Evolutionary conservation across 2,888 invertebrate genomes (phyloP), one percentile per base, ranked within the genome.

Genomic region (Scaptomyza reducta): DNA sequence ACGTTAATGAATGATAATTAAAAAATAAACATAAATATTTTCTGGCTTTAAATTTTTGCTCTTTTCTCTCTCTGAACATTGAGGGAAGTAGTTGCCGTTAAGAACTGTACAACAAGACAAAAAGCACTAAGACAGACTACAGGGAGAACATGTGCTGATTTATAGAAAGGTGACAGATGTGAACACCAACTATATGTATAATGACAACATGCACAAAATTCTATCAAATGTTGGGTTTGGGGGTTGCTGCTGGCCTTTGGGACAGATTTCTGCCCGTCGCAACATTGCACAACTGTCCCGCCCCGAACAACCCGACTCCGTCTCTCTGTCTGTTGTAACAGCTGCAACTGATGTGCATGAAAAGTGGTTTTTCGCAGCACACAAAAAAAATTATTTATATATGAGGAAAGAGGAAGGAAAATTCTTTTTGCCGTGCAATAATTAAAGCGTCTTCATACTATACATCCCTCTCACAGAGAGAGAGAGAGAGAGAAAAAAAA

Each of bases 261-360:
- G 7, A 6, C 2, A 60, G 80, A 86, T 82, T 86, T 63, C 56
- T 53, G 22, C 55, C 63, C 70, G 55, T 51, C 44, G 57, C 56
- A 64, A 14, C 44, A 72, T 63, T 74, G 53, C 67, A 70, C 33
- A 1, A 25, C 11, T n/a, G 6, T 3, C 5, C 33, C 41, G 6
- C 13, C 6, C 14, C 22, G 6, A 9, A 1, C n/a, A 2, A 25
- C 16, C 16, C 22, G 2, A 3, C 5, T 5, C 46, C 29, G 7
- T 46, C 50, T 46, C 38, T n/a, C 33, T 40, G 56, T 31, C 53
- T 14, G 29, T 66, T 66, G 75, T 64, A 79, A 87, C 88, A 88
- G 87, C 88, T 85, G 88, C 85, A 88, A 67, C 62, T 88, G 88
- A 85, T 87, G 87, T 78, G 87, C 88, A 78, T 88, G 88, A 88